Base-by-base conservation (phyloP, 2,113 vertebrate species). In the Stigmatopora argus region DNA sequence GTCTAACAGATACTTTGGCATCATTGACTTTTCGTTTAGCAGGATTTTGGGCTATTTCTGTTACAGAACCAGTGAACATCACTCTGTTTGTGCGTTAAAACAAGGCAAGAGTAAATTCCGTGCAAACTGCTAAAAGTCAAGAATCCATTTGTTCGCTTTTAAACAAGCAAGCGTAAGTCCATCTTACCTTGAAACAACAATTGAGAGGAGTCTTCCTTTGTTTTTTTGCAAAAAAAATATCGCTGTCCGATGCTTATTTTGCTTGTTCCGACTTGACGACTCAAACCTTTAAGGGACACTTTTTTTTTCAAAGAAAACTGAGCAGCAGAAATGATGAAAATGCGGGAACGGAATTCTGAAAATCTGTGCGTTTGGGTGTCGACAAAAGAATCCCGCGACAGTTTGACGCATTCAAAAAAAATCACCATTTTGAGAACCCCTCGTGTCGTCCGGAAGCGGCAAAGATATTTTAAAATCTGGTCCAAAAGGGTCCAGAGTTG, bases 121-220 rank as follows among this genome's bases (percentile, higher is more conserved):
- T 81, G 82, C 82, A 84, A 81, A 38, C 73, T 66, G 73, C 79
- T 78, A 73, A 77, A 77, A 69, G 70, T 61, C 51, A 81, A 87
- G 12, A 44, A n/a, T 44, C n/a, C 6, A 44, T 44, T 60, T 44
- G 57, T 41, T 5, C 18, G 3, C 34, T 2, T 10, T 18, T 19
- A 4, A 34, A 61, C 34, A 61, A 44, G 58, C 10, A 13, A 21
- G 12, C 11, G 18, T 13, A 10, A 14, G 11, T 44, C 44, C 7
- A 61, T 21, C 58, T 21, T 14, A 21, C 38, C 58, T 44, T 44
- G 38, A 44, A 44, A 44, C 0, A 8, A 41, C 2, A 41, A 41
- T 41, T 41, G 38, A 7, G 7, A 41, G 1, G 38, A 7, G 38
- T 41, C 38, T 41, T 41, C 38, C 38, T 8, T 41, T 49, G 15